Evolutionary conservation across 23 tunicate species (phyloP), one percentile per base, ranked within the genome.

Genomic region (Trididemnum miniatum): DNA sequence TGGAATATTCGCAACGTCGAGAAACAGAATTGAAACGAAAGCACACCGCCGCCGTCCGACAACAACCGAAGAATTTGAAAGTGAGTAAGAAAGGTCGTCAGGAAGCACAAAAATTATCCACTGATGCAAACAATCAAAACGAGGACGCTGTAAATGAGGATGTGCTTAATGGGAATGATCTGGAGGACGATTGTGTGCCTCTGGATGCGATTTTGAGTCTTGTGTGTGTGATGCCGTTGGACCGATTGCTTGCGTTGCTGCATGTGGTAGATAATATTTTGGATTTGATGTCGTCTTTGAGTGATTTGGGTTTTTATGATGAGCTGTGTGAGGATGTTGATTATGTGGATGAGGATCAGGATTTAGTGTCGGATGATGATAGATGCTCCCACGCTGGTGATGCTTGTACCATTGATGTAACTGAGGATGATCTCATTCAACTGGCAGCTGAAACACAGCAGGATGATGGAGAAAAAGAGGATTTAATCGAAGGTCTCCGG

Each of bases 51-150:
- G 98, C 98, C 1, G 72, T 88, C 33, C 80, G 98, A 23, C 98
- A 88, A 67, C 98, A 93, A 76, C 98, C 98, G 22, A 93, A 93
- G 80, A 88, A 82, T 49, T 69, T 93, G 23, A 93, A 93, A 88
- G 98, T 93, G 86, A 87, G 91, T 91, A 39, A 9, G 32, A 9
- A 15, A 22, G 28, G 9, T 9, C 7, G 2, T 4, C 28, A 38
- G 15, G 20, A 12, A 4, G n/a, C 12, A 7, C 38, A 34, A 4
- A 62, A 62, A 62, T 44, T 44, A 44, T n/a, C 79, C 2, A 69
- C 29, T 31, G 7, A 3, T 69, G 75, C 36, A 4, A 12, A 69
- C 31, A 69, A 69, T 31, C n/a, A n/a, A n/a, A n/a, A n/a, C n/a
- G n/a, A n/a, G n/a, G n/a, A n/a, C n/a, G 69, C 25, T 71, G 18